These are phyloP conservation scores for Chauna torquata DNA, from an alignment of 2,113 vertebrate genomes.

Conservation along the genomic window DNA sequence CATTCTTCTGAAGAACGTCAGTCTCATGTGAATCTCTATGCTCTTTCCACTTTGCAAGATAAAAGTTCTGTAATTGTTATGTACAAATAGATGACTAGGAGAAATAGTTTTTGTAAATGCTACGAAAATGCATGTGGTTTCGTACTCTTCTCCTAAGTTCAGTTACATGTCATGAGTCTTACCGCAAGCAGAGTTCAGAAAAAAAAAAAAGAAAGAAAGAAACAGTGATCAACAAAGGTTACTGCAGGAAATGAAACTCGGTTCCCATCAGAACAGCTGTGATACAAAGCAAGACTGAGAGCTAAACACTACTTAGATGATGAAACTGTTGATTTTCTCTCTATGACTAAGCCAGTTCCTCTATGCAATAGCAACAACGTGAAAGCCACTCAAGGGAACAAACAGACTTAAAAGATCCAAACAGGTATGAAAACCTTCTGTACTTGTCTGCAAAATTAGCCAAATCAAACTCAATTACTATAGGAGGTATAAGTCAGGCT, in stretches of 20 bases:
- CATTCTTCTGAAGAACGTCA: not conserved
- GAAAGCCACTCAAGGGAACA: not conserved
- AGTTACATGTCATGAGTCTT: not conserved
- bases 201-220: not conserved
- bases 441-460: not conserved
- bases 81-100: accelerated
- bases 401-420: not conserved
- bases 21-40: accelerated
- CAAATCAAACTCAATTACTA: accelerated
- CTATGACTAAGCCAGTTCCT: conserved; percentile 45
- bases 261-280: conserved; percentile 48
- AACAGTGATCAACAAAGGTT: not conserved
- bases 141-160: not conserved
- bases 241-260: conserved; percentile 42
- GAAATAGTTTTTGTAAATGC: not conserved
- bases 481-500: accelerated
- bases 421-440: accelerated
- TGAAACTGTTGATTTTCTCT: not conserved
- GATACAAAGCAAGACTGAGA: not conserved
- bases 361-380: not conserved
- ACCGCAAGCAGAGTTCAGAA: not conserved
- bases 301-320: not conserved
- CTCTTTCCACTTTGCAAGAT: not conserved
- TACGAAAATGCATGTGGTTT: not conserved
- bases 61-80: accelerated